These are phyloP conservation scores for Metacarcinus magister DNA, from an alignment of 2,888 invertebrate genomes.

Conservation along the genomic window DNA sequence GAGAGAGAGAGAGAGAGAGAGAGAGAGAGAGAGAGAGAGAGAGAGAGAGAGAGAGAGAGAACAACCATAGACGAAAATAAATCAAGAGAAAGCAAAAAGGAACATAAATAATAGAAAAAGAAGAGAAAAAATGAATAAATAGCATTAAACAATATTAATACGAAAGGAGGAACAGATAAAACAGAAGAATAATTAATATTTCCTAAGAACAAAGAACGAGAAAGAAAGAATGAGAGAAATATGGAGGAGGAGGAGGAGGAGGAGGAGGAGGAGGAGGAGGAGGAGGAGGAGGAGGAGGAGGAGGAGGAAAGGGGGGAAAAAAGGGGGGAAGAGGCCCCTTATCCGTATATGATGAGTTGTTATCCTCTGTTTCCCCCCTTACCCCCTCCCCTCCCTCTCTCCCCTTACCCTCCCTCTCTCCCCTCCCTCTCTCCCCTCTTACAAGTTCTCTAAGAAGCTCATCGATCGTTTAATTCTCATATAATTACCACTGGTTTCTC, in stretches of 20 bases:
- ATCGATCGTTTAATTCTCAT: not conserved
- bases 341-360: not conserved
- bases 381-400: not conserved
- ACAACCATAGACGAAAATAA: no score
- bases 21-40: conserved; percentile 14
- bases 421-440: not conserved
- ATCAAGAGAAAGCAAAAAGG: no score
- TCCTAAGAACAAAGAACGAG: not conserved
- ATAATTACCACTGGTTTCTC: not conserved
- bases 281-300: not conserved
- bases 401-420: not conserved
- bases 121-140: no score
- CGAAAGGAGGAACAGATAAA: no score
- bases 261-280: no score
- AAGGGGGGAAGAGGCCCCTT: no score
- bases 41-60: not conserved
- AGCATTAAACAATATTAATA: no score
- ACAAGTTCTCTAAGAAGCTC: not conserved
- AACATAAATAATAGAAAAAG: no score
- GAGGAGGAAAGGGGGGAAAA: not conserved
- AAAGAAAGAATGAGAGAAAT: not conserved
- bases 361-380: not conserved
- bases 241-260: not conserved
- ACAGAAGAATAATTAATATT: no score
- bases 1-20: conserved; percentile 26